Evolutionary conservation across 2,888 invertebrate genomes (phyloP).

Genomic region (Habrosyne pyritoides): DNA sequence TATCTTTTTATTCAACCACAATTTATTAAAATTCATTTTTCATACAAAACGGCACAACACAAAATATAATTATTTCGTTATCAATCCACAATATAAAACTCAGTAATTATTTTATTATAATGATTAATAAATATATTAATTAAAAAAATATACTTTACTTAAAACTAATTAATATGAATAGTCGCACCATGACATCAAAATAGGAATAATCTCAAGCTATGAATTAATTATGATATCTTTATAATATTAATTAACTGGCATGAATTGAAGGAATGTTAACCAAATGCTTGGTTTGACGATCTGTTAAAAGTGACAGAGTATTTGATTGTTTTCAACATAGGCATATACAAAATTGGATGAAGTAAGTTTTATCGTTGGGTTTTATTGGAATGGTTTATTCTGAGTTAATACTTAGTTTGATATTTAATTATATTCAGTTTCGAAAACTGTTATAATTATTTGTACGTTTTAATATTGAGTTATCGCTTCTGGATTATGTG

Average conservation of each 20-base stretch:
- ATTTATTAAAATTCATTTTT: slow-evolving; percentile 2
- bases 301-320: neutral
- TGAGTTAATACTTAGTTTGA: no score
- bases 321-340: no score
- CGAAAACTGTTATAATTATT: no score
- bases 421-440: no score
- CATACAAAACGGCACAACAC: slow-evolving; percentile 7
- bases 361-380: neutral
- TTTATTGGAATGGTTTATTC: neutral
- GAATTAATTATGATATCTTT: no score
- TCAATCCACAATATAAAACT: neutral
- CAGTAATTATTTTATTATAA: neutral
- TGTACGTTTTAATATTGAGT: no score
- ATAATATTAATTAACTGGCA: no score
- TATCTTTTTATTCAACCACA: neutral
- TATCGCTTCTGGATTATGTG: no score
- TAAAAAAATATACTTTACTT: neutral
- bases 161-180: neutral
- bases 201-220: neutral
- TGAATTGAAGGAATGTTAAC: neutral
- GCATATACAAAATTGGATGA: neutral
- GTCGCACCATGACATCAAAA: neutral
- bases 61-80: neutral
- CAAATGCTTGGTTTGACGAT: neutral
- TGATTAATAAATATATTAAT: slow-evolving; percentile 1